phyloP scores from a whole-genome alignment of 2,113 vertebrate species.

The Sialia sialis region DNA sequence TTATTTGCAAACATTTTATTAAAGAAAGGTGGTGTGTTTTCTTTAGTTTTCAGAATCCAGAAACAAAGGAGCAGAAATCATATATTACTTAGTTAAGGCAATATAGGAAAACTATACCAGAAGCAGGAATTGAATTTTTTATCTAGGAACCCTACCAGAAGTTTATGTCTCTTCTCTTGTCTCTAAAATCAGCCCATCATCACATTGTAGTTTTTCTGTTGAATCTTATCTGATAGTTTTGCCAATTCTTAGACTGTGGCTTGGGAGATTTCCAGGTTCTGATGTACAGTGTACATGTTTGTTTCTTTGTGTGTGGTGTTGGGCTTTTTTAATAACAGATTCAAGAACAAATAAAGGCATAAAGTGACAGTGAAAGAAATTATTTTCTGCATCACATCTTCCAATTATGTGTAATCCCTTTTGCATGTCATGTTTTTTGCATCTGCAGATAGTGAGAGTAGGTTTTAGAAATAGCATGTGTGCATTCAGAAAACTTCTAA shows the following conservation, averaged over 20 bases:
- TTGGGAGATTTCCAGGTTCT: slow-evolving; percentile 22
- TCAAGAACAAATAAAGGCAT: slow-evolving; percentile 14
- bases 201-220: neutral
- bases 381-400: slow-evolving; percentile 35
- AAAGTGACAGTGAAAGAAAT: neutral
- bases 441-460: neutral
- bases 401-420: slow-evolving; percentile 10
- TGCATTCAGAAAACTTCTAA: neutral
- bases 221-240: slow-evolving; percentile 26
- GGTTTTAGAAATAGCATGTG: neutral
- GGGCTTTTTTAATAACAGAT: neutral
- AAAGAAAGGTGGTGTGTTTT: fast-evolving
- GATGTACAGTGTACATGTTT: neutral
- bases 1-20: neutral
- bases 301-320: slow-evolving; percentile 12
- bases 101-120: neutral
- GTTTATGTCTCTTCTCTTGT: neutral
- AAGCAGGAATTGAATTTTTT: neutral
- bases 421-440: neutral
- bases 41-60: neutral
- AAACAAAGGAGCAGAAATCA: neutral
- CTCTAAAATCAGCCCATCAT: slow-evolving; percentile 11
- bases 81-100: neutral
- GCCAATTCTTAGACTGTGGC: neutral
- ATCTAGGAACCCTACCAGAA: neutral